Evolutionary conservation across 2,888 invertebrate species (phyloP).

Genomic region (Anodontia alba): DNA sequence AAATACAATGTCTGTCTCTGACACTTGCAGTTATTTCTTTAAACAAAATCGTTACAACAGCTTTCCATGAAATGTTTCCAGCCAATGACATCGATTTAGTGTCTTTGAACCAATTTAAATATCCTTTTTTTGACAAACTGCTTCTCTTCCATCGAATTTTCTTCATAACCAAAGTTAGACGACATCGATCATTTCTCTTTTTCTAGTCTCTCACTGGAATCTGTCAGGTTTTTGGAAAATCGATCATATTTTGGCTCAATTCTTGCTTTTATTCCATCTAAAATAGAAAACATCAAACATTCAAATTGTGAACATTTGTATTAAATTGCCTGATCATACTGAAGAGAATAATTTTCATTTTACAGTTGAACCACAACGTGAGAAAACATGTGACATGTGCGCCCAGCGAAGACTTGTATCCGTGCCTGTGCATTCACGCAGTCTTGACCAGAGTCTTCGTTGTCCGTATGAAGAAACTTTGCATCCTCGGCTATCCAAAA

Average conservation of each 20-base stretch:
- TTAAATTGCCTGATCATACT: too few relatives aligned
- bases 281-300: too few relatives aligned
- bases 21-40: background rate
- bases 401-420: too few relatives aligned
- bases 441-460: too few relatives aligned
- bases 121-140: slow-evolving; percentile 6
- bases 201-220: background rate
- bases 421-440: too few relatives aligned
- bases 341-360: too few relatives aligned
- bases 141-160: background rate
- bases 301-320: too few relatives aligned
- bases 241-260: background rate
- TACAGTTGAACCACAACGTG: too few relatives aligned
- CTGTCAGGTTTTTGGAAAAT: background rate
- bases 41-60: background rate
- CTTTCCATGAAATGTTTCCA: slow-evolving; percentile 1
- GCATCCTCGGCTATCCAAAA: too few relatives aligned
- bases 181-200: background rate
- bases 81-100: background rate
- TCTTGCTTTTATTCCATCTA: background rate
- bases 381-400: too few relatives aligned
- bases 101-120: background rate
- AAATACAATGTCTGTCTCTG: slow-evolving; percentile 9
- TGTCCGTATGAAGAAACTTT: too few relatives aligned
- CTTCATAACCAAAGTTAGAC: background rate